Conservation (phyloP, 2,888 invertebrate genomes). For the Dendrolimus pini region DNA sequence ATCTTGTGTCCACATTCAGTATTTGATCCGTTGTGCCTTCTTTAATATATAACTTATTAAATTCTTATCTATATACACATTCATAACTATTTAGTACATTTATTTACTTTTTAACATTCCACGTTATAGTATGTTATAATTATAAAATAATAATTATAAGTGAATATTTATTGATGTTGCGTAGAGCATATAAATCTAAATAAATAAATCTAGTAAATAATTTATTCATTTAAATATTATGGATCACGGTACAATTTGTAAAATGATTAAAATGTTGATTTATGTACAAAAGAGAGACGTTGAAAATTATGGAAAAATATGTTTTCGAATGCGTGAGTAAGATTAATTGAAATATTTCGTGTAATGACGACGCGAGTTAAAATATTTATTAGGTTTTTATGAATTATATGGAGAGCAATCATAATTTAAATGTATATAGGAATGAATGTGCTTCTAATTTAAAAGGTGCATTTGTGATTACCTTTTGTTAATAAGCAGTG, state of each 20-base stretch:
- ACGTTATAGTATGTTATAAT: slow-evolving; percentile 18
- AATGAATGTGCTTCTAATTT: slow-evolving; percentile 52
- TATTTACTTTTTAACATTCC: slow-evolving; percentile 22
- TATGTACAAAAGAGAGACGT: too few species aligned
- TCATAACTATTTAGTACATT: slow-evolving; percentile 1
- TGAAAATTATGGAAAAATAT: too few species aligned
- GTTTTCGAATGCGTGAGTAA: too few species aligned
- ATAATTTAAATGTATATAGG: slow-evolving; percentile 49
- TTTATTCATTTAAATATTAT: too few species aligned
- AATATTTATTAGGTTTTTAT: slow-evolving; percentile 1
- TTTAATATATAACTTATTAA: slow-evolving; percentile 14
- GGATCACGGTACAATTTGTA: slow-evolving; percentile 1
- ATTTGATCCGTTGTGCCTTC: slow-evolving; percentile 49
- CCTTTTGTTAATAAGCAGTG: slow-evolving; percentile 41
- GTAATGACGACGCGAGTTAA: neutral
- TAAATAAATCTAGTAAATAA: neutral
- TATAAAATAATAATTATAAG: slow-evolving; percentile 12
- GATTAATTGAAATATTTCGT: too few species aligned
- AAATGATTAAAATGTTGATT: slow-evolving; percentile 1
- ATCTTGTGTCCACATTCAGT: too few species aligned
- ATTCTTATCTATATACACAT: slow-evolving; percentile 1
- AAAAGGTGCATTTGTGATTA: slow-evolving; percentile 56
- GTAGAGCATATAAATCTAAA: neutral
- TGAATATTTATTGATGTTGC: slow-evolving; percentile 22
- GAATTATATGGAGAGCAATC: slow-evolving; percentile 24